phyloP scores from a whole-genome alignment of 2,888 invertebrate genomes.

The Amiota mariae region DNA sequence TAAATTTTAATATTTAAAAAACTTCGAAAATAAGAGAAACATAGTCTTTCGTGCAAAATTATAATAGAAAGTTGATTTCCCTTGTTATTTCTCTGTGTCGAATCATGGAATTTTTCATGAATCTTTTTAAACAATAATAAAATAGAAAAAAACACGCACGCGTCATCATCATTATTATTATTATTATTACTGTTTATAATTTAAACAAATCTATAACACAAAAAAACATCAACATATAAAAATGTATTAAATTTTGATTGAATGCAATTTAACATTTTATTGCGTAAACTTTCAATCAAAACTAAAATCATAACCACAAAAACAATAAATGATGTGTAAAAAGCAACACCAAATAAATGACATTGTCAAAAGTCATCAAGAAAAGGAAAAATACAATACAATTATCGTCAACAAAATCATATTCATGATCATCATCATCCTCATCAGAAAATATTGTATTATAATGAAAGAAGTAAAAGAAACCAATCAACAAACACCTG shows the following conservation, averaged over 20 bases:
- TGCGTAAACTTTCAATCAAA: constrained; percentile 4
- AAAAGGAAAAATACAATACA: background rate
- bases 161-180: too few relatives aligned
- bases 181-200: too few relatives aligned
- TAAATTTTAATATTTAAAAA: too few relatives aligned
- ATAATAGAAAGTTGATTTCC: too few relatives aligned
- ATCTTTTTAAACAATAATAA: too few relatives aligned
- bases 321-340: constrained; percentile 1
- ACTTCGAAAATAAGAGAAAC: too few relatives aligned
- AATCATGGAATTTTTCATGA: too few relatives aligned
- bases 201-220: background rate
- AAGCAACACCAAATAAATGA: constrained; percentile 4
- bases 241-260: background rate
- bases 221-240: background rate
- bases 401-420: too few relatives aligned
- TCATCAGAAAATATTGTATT: background rate
- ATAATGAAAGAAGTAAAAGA: background rate
- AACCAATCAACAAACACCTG: constrained; percentile 17
- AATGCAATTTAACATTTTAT: constrained; percentile 1
- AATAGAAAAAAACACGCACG: too few relatives aligned
- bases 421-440: too few relatives aligned
- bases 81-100: too few relatives aligned
- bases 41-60: too few relatives aligned
- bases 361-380: constrained; percentile 13
- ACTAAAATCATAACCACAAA: background rate